Conservation (phyloP, 1,140 invertebrate species). For the Batillaria attramentaria region DNA sequence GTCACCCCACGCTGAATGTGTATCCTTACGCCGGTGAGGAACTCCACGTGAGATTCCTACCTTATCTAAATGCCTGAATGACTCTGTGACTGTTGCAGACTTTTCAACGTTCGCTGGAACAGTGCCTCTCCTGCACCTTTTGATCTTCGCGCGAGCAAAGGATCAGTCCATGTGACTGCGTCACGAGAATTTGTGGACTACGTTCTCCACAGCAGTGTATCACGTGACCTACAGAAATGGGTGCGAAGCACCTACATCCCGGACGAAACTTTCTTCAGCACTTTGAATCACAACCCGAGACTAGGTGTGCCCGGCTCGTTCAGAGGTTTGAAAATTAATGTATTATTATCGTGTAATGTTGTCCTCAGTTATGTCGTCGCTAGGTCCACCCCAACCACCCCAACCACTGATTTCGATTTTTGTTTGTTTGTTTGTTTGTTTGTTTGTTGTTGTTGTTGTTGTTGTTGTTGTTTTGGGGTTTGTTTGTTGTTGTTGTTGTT, state of each 20-base stretch:
- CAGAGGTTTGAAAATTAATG: slow-evolving; percentile 23
- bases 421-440: too few species aligned
- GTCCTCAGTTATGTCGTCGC: too few species aligned
- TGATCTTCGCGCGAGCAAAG: slow-evolving; percentile 51
- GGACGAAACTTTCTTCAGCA: slow-evolving; percentile 58
- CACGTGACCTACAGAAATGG: slow-evolving; percentile 51
- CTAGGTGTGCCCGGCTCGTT: slow-evolving; percentile 35
- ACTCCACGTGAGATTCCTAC: too few species aligned
- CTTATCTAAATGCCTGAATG: too few species aligned
- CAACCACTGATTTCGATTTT: too few species aligned
- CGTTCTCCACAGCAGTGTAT: slow-evolving; percentile 38
- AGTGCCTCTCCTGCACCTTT: slow-evolving; percentile 40
- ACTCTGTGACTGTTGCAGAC: slow-evolving; percentile 19
- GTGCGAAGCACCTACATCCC: slow-evolving; percentile 47
- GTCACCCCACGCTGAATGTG: too few species aligned
- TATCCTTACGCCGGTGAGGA: too few species aligned
- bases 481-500: too few species aligned
- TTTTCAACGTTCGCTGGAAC: slow-evolving; percentile 28
- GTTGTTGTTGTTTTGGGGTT: too few species aligned
- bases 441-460: too few species aligned
- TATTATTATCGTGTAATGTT: neutral
- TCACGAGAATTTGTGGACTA: slow-evolving; percentile 55
- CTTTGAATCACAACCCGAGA: slow-evolving; percentile 45
- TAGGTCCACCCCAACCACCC: too few species aligned
- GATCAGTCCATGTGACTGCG: slow-evolving; percentile 48